A percentile compares a stretch with the other conserved stretches of the same genome.
Conservation (phyloP, 1,140 invertebrate species). For the Chelonus insularis region DNA sequence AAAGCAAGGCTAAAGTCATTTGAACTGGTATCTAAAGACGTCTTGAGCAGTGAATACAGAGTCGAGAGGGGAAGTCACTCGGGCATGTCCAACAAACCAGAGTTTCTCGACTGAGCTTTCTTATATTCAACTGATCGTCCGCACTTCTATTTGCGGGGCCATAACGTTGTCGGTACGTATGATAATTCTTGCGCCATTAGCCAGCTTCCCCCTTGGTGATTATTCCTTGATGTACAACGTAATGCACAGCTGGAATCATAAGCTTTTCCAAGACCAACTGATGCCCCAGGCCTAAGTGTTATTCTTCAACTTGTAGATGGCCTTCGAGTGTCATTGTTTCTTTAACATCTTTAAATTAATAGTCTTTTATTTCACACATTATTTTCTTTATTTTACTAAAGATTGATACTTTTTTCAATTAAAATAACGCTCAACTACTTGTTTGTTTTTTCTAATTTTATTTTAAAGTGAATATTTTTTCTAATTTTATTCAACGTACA, state of each 20-base stretch:
- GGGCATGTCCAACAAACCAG: conserved; percentile 2
- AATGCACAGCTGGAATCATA: conserved; percentile 14
- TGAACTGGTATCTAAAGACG: background rate
- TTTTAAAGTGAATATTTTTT: no score
- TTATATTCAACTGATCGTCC: background rate
- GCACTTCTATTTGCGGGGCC: background rate
- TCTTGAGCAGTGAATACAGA: background rate
- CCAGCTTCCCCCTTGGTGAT: background rate
- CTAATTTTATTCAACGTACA: no score
- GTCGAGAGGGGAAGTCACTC: background rate
- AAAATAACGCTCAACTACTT: no score
- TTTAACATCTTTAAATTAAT: background rate
- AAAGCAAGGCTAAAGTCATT: conserved; percentile 7
- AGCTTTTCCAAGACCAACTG: background rate
- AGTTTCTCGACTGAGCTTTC: background rate
- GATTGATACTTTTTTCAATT: no score
- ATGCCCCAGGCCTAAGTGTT: background rate
- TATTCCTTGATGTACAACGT: conserved; percentile 17
- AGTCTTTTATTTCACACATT: background rate
- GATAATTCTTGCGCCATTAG: conserved; percentile 27
- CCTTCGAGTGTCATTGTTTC: conserved; percentile 12
- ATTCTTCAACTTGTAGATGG: background rate
- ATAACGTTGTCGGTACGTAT: background rate
- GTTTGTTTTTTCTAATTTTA: no score
- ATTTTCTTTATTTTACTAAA: no score